A percentile compares a stretch with the other conserved stretches of the same genome.
Evolutionary conservation across 2,113 vertebrate species (phyloP).

Genomic region (Archilochus colubris): DNA sequence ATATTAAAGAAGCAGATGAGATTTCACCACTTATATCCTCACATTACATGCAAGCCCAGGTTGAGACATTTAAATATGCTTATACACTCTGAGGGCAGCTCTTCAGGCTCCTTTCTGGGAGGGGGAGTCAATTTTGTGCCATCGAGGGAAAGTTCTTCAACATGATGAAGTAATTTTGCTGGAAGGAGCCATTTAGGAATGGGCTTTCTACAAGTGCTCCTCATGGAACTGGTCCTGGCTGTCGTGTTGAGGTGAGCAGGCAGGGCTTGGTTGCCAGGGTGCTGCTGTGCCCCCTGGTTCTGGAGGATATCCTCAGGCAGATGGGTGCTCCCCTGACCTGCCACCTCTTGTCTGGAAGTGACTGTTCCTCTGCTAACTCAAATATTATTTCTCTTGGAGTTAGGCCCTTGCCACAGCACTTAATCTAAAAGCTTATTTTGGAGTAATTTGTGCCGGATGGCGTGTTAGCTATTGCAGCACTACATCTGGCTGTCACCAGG

Average conservation of each 20-base stretch:
- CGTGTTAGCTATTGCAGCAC: background rate
- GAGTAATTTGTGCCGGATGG: rapidly evolving
- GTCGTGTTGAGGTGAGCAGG: background rate
- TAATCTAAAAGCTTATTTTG: background rate
- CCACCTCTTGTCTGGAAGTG: background rate
- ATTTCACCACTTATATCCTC: background rate
- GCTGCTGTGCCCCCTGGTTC: background rate
- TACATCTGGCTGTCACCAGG: conserved; percentile 14
- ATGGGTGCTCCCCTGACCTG: background rate
- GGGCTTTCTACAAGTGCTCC: background rate
- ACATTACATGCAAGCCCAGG: background rate
- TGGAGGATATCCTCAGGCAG: background rate
- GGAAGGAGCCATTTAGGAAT: background rate
- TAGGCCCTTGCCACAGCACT: background rate
- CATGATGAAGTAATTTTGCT: background rate
- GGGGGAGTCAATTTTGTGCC: background rate
- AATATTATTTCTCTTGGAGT: background rate
- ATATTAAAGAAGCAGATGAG: background rate
- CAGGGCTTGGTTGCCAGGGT: background rate
- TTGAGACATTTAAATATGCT: background rate
- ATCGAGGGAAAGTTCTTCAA: background rate
- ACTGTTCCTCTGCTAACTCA: background rate
- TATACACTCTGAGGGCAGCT: background rate
- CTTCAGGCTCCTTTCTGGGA: background rate
- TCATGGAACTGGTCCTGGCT: rapidly evolving